phyloP scores from a whole-genome alignment of 1,140 invertebrate genomes.

The Macrostomum lignano region DNA sequence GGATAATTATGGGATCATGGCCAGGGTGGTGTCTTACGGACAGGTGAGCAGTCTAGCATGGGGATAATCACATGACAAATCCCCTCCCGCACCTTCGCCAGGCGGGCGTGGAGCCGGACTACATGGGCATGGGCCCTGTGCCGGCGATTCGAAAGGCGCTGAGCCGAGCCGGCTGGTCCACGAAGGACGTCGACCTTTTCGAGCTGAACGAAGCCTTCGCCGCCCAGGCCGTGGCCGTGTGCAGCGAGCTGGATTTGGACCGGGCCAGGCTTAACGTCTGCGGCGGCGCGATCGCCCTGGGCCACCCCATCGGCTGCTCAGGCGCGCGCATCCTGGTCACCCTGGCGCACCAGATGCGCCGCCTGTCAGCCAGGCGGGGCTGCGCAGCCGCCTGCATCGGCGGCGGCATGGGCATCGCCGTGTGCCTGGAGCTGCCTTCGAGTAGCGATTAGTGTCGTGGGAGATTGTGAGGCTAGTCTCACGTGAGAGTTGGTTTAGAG shows the following conservation, averaged over 20 bases:
- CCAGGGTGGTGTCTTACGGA: no score
- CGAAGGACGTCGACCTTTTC: conserved; percentile 25
- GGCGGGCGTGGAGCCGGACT: conserved; percentile 21
- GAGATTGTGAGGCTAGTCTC: no score
- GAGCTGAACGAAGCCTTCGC: conserved; percentile 30
- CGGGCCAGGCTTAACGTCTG: conserved; percentile 32
- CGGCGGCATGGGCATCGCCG: conserved; percentile 65
- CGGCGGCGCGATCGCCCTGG: conserved; percentile 60
- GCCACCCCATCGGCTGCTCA: conserved; percentile 61
- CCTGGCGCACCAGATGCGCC: conserved; percentile 16
- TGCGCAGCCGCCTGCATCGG: conserved; percentile 56
- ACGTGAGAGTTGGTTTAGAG: no score
- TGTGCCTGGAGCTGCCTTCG: conserved; percentile 60
- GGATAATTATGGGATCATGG: no score
- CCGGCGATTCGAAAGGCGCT: conserved; percentile 32
- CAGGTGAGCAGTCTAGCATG: no score
- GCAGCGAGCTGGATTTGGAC: conserved; percentile 37
- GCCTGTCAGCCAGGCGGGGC: conserved; percentile 36
- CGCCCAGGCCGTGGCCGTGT: conserved; percentile 22
- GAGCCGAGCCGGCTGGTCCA: conserved; percentile 42
- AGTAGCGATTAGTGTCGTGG: no score
- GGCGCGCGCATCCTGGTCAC: conserved; percentile 31
- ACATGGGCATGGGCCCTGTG: conserved; percentile 28
- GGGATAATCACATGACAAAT: no score
- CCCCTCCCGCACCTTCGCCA: conserved; percentile 25